These are phyloP conservation scores for Cephus spinipes DNA, from an alignment of 2,888 invertebrate species.

Conservation along the genomic window DNA sequence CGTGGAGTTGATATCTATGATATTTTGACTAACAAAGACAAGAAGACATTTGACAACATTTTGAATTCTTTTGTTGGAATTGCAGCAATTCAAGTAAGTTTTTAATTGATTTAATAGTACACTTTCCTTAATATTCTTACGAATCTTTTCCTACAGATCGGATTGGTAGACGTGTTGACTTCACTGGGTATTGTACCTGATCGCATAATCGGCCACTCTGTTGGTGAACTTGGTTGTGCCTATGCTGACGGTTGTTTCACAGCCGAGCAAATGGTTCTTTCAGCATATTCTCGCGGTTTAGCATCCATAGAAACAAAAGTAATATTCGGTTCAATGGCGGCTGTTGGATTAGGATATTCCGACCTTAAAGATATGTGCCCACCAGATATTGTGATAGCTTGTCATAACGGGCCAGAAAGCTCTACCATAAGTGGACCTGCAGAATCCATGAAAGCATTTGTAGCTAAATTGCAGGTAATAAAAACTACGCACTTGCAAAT, in stretches of 20 bases:
- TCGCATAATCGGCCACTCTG: conserved; percentile 88
- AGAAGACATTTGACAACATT: conserved; percentile 74
- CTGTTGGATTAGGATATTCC: conserved; percentile 77
- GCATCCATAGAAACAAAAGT: conserved; percentile 80
- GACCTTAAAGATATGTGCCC: conserved; percentile 77
- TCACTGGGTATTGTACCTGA: conserved; percentile 75
- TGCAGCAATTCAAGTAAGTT: conserved; percentile 73
- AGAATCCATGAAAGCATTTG: conserved; percentile 75
- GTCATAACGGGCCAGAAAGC: conserved; percentile 87
- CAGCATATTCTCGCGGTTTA: conserved; percentile 85
- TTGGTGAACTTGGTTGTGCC: conserved; percentile 94
- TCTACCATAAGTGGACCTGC: conserved; percentile 92
- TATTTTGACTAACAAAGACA: conserved; percentile 72
- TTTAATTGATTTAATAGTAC: not conserved
- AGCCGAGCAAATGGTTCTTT: conserved; percentile 85
- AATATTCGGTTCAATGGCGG: conserved; percentile 88
- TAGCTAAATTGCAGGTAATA: conserved; percentile 70
- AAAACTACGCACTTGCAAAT: not conserved
- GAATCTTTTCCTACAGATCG: conserved; percentile 65
- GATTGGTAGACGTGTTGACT: conserved; percentile 74
- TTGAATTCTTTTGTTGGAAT: conserved; percentile 80
- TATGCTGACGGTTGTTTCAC: conserved; percentile 95
- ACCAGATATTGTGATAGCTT: conserved; percentile 84
- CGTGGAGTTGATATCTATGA: conserved; percentile 74
- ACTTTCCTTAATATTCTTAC: not conserved